Evolutionary conservation across 1,140 invertebrate genomes (phyloP).

Genomic region (Megalopta genalis): DNA sequence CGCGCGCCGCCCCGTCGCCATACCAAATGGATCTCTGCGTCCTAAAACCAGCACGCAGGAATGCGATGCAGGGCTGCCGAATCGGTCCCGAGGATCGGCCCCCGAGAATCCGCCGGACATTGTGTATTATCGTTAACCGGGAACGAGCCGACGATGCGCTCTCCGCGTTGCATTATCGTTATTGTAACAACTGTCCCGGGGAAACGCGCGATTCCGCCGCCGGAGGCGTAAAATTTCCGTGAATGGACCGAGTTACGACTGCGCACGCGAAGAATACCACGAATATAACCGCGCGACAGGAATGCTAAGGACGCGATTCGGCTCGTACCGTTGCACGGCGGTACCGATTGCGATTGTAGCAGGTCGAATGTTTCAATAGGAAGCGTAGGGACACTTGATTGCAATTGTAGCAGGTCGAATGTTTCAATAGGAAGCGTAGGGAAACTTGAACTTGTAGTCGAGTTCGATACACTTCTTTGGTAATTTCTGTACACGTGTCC

Average conservation of each 20-base stretch:
- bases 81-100: slow-evolving; percentile 3
- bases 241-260: background rate
- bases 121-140: slow-evolving; percentile 22
- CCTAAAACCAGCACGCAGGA: slow-evolving; percentile 31
- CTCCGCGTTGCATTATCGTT: background rate
- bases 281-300: no score
- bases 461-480: no score
- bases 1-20: slow-evolving; percentile 18
- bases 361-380: no score
- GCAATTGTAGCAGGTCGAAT: no score
- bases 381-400: no score
- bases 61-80: slow-evolving; percentile 4
- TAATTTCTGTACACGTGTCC: no score
- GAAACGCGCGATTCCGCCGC: background rate
- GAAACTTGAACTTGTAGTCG: no score
- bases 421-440: no score
- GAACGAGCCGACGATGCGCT: background rate
- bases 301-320: no score
- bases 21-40: background rate
- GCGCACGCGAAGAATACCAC: no score
- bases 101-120: background rate
- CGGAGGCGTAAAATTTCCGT: background rate
- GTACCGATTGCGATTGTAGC: no score
- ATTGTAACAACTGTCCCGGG: background rate
- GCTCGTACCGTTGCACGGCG: no score